Evolutionary conservation across 2,888 invertebrate genomes (phyloP).

Genomic region (Nasonia oneida): DNA sequence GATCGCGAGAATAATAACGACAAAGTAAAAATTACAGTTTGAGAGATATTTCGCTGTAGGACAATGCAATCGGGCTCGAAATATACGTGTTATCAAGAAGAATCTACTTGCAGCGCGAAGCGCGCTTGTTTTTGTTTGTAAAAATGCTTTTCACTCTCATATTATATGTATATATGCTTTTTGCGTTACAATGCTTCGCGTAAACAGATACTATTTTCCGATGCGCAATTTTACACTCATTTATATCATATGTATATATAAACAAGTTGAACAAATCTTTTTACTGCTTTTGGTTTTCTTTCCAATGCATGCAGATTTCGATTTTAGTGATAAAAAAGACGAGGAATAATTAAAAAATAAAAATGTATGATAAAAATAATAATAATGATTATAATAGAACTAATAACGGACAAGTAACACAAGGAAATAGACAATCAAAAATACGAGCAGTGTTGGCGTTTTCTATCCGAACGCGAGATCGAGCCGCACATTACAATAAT

Average conservation of each 20-base stretch:
- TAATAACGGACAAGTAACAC: conserved; percentile 63
- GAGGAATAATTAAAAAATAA: conserved; percentile 57
- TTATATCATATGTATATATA: conserved; percentile 38
- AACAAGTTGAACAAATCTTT: conserved; percentile 58
- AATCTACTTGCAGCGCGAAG: conserved; percentile 47
- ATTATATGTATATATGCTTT: conserved; percentile 48
- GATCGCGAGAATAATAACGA: conserved; percentile 64
- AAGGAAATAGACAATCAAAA: conserved; percentile 59
- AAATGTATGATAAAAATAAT: conserved; percentile 46
- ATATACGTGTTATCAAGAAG: conserved; percentile 51
- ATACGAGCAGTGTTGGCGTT: conserved; percentile 54
- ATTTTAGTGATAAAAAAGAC: conserved; percentile 48
- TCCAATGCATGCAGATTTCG: conserved; percentile 56
- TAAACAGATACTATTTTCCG: conserved; percentile 53
- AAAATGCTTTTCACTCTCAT: conserved; percentile 49
- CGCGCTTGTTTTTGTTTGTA: conserved; percentile 53
- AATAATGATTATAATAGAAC: conserved; percentile 55
- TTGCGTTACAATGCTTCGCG: conserved; percentile 44
- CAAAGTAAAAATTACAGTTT: conserved; percentile 65
- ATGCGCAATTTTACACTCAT: conserved; percentile 53
- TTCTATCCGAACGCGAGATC: conserved; percentile 57
- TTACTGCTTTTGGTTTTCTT: conserved; percentile 52
- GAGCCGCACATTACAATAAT: conserved; percentile 60
- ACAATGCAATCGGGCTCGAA: conserved; percentile 51
- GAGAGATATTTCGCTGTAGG: conserved; percentile 60